Conservation (phyloP, 1,140 invertebrate species). For the Drosophila pallidifrons region DNA sequence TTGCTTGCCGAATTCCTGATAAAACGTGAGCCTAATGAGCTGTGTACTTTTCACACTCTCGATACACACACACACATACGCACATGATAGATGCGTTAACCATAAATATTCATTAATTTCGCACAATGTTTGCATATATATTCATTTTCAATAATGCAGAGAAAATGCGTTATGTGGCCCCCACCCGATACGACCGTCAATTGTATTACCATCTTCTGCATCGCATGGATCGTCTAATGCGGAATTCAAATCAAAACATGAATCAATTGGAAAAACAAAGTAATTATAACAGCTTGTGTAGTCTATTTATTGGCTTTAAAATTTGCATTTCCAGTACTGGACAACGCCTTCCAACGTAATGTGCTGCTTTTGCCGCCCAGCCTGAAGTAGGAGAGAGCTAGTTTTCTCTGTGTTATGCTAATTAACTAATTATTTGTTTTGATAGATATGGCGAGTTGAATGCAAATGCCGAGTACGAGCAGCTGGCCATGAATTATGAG, state of each 20-base stretch:
- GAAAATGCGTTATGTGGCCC: constrained; percentile 68
- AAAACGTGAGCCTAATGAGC: constrained; percentile 72
- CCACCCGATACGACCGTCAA: constrained; percentile 69
- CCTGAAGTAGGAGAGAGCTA: constrained; percentile 23
- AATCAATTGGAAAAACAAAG: constrained; percentile 39
- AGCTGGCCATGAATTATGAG: constrained; percentile 56
- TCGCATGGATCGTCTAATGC: constrained; percentile 49
- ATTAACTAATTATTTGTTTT: background rate
- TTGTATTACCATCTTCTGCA: constrained; percentile 72
- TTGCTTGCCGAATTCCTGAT: constrained; percentile 72
- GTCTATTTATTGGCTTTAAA: background rate
- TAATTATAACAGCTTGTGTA: constrained; percentile 23
- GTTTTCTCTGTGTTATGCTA: too few species aligned
- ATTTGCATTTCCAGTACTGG: constrained; percentile 52
- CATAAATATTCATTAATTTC: constrained; percentile 48
- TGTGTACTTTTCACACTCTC: constrained; percentile 27
- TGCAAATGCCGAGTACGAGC: constrained; percentile 71
- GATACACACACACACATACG: background rate
- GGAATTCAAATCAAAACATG: constrained; percentile 1
- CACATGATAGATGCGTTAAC: constrained; percentile 43
- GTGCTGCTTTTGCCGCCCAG: constrained; percentile 54
- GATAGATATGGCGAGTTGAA: constrained; percentile 53
- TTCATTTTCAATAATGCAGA: constrained; percentile 48
- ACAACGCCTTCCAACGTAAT: constrained; percentile 63
- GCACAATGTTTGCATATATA: constrained; percentile 34